Conservation (phyloP, 2,888 invertebrate genomes). For the Asteroscopus sphinx region DNA sequence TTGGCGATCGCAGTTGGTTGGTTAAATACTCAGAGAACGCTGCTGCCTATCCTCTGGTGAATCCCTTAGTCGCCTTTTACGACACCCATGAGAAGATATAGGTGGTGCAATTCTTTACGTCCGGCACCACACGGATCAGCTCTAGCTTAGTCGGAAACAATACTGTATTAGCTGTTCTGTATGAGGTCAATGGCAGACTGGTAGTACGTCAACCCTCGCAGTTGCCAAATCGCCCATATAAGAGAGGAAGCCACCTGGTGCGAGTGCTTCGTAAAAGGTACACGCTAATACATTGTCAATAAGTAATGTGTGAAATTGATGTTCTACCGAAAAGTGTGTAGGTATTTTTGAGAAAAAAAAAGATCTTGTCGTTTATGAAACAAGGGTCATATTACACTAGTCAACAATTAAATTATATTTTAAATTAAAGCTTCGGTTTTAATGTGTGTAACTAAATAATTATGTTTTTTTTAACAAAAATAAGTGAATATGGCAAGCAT, state of each 20-base stretch:
- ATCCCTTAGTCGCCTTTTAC: no score
- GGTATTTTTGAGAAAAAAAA: constrained; percentile 10
- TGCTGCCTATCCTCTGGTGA: no score
- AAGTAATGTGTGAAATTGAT: constrained; percentile 37
- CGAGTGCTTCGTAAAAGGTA: constrained; percentile 49
- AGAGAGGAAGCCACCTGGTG: constrained; percentile 56
- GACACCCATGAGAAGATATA: no score
- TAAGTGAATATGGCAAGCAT: no score
- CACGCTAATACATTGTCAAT: constrained; percentile 36
- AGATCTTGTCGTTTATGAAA: background rate
- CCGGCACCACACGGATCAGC: no score
- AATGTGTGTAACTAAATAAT: no score
- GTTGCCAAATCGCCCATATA: constrained; percentile 14
- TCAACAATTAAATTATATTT: background rate
- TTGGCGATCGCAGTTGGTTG: no score
- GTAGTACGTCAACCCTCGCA: constrained; percentile 8
- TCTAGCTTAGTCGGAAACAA: constrained; percentile 7
- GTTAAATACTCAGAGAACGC: no score
- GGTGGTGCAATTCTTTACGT: no score
- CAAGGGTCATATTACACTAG: background rate
- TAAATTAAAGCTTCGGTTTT: background rate
- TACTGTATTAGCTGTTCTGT: background rate
- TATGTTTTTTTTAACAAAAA: no score
- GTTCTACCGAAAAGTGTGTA: constrained; percentile 2
- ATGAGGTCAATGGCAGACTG: constrained; percentile 3